Conservation (phyloP, 2,888 invertebrate genomes). For the Elmis aenea region DNA sequence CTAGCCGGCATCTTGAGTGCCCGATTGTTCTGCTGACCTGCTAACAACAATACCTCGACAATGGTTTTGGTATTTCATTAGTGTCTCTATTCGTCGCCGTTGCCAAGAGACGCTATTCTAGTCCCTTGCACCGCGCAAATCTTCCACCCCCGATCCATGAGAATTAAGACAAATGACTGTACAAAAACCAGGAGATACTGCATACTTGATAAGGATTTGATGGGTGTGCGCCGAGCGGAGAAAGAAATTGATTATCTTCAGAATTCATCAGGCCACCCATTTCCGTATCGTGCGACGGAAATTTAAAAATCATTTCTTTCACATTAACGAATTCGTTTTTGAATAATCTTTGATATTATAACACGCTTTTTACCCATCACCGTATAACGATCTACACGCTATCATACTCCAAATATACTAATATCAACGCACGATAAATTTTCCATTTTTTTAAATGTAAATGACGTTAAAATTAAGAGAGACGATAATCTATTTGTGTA, state of each 20-base stretch:
- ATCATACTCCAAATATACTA: too few relatives aligned
- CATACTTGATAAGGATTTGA: slow-evolving; percentile 35
- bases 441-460: too few relatives aligned
- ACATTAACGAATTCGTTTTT: too few relatives aligned
- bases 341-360: too few relatives aligned
- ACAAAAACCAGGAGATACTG: slow-evolving; percentile 32
- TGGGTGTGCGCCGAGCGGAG: slow-evolving; percentile 24
- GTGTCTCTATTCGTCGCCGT: slow-evolving; percentile 24
- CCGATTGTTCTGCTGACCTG: slow-evolving; percentile 10
- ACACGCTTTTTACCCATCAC: too few relatives aligned
- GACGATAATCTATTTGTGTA: too few relatives aligned
- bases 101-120: slow-evolving; percentile 26
- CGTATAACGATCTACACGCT: too few relatives aligned
- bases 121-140: slow-evolving; percentile 26
- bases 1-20: slow-evolving; percentile 3
- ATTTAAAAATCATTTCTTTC: slow-evolving; percentile 8
- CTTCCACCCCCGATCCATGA: slow-evolving; percentile 22
- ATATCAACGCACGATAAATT: too few relatives aligned
- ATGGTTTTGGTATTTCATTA: slow-evolving; percentile 13
- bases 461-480: too few relatives aligned
- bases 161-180: slow-evolving; percentile 34
- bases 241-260: slow-evolving; percentile 29
- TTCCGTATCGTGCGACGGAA: slow-evolving; percentile 7
- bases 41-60: slow-evolving; percentile 7
- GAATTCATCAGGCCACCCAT: slow-evolving; percentile 12